Percentiles rank a stretch among this genome's conserved stretches.
Evolutionary conservation across 2,797 vertebrate species (phyloP).

Genomic region (Alfaro cultratus): DNA sequence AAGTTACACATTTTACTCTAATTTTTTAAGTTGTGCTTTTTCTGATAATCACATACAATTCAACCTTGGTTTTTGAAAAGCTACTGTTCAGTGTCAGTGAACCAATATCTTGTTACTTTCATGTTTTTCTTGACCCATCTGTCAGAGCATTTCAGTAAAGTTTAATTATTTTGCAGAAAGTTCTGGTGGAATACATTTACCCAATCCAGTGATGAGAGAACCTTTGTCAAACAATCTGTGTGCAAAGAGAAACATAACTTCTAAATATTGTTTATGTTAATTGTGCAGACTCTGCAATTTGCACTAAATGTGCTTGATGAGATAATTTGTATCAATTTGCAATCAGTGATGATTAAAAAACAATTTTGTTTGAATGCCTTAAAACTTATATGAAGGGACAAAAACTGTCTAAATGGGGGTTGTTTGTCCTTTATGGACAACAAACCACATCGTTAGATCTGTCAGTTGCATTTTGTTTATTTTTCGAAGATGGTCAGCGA

Average conservation of each 20-base stretch:
- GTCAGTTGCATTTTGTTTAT: background rate
- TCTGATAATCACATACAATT: background rate
- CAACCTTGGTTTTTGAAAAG: background rate
- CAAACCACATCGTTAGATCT: background rate
- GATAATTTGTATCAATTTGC: conserved; percentile 6
- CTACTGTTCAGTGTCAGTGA: background rate
- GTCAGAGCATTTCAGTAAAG: background rate
- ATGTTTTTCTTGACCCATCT: background rate
- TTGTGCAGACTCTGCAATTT: background rate
- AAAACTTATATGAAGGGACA: background rate
- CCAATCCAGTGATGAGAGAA: background rate
- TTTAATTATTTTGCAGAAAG: background rate
- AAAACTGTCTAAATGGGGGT: background rate
- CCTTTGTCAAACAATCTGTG: conserved; percentile 1
- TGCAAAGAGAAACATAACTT: background rate
- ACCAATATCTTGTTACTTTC: background rate
- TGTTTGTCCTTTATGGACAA: background rate
- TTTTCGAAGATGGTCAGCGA: background rate
- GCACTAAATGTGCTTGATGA: background rate
- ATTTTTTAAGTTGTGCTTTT: background rate
- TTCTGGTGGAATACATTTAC: background rate
- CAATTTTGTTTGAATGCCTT: background rate
- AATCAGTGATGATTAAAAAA: conserved; percentile 8
- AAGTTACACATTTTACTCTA: background rate
- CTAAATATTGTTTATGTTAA: conserved; percentile 5